These are phyloP conservation scores for Druon quercuslanigerum DNA, from an alignment of 1,140 invertebrate genomes.

Conservation along the genomic window DNA sequence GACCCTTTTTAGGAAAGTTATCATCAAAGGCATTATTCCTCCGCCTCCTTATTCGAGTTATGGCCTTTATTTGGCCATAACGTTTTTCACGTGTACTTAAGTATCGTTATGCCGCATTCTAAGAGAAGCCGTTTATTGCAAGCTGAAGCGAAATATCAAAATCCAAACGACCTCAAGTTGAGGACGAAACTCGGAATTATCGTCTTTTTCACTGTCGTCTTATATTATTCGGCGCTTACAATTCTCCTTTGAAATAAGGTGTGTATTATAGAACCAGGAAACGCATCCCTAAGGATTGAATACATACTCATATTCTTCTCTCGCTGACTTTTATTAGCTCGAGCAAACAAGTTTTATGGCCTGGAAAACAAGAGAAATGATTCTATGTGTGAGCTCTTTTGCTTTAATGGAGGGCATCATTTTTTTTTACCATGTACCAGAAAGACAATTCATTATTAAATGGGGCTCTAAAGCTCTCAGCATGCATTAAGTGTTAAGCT, in stretches of 20 bases:
- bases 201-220: neutral
- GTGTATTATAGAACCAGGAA: neutral
- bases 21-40: neutral
- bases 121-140: slow-evolving; percentile 3
- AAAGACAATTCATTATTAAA: slow-evolving; percentile 4
- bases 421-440: neutral
- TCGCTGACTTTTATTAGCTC: neutral
- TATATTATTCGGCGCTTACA: neutral
- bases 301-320: neutral
- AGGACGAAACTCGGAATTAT: neutral
- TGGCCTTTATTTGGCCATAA: neutral
- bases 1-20: neutral
- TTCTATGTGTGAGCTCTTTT: neutral
- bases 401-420: slow-evolving; percentile 15
- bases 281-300: slow-evolving; percentile 12
- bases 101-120: neutral
- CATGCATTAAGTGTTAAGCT: too few relatives aligned
- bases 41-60: neutral
- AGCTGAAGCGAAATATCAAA: slow-evolving; percentile 8
- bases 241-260: neutral
- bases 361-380: neutral
- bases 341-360: slow-evolving; percentile 14
- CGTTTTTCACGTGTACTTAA: slow-evolving; percentile 4
- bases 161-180: neutral
- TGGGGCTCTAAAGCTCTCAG: neutral